These are phyloP conservation scores for Lasioglossum marginatum DNA, from an alignment of 2,888 invertebrate species.

Conservation along the genomic window DNA sequence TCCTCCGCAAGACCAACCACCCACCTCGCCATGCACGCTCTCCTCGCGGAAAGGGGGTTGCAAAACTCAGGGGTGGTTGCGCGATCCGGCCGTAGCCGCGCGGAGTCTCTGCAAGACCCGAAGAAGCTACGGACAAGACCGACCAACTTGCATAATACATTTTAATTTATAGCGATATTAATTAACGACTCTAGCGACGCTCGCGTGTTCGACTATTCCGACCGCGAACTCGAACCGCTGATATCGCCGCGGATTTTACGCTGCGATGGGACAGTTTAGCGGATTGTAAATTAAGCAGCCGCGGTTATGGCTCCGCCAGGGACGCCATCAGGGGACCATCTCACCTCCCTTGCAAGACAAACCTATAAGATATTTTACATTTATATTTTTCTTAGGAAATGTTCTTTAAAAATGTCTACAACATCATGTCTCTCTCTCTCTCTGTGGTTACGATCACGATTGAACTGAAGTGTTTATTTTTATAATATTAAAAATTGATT, in stretches of 20 bases:
- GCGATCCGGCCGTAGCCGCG: constrained; percentile 68
- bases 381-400: background rate
- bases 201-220: constrained; percentile 33
- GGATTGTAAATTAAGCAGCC: background rate
- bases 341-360: background rate
- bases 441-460: too few relatives aligned
- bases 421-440: too few relatives aligned
- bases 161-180: constrained; percentile 76
- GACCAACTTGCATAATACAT: constrained; percentile 75
- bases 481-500: background rate
- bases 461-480: background rate
- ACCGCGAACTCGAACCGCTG: background rate
- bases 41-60: constrained; percentile 25
- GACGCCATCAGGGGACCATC: background rate
- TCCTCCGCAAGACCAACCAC: background rate
- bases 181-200: constrained; percentile 64
- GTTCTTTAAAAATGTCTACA: background rate
- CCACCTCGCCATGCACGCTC: background rate
- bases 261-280: background rate
- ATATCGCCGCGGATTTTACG: constrained; percentile 12
- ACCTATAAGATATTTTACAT: background rate
- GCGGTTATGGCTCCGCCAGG: background rate
- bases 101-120: constrained; percentile 59
- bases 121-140: constrained; percentile 72
- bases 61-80: constrained; percentile 57